phyloP scores from a whole-genome alignment of 2,113 vertebrate genomes.

The Salvelinus namaycush region DNA sequence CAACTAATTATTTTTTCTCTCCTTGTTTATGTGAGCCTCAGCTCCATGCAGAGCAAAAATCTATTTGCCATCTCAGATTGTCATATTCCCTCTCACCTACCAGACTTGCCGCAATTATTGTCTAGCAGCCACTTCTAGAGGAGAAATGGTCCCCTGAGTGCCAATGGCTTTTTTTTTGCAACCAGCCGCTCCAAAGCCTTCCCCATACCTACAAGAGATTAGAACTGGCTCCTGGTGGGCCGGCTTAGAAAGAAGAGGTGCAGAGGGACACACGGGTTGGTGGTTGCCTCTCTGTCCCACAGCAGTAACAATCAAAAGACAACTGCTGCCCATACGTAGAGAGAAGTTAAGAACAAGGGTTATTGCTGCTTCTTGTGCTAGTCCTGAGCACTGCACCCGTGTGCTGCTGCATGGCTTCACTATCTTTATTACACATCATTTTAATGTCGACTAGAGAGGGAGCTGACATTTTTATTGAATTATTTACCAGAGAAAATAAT shows the following conservation, averaged over 20 bases:
- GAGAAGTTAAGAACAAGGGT: neutral
- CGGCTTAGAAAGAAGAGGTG: slow-evolving; percentile 42
- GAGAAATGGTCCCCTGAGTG: slow-evolving; percentile 53
- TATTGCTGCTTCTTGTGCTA: neutral
- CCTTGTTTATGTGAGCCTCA: slow-evolving; percentile 34
- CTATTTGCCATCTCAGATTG: slow-evolving; percentile 72
- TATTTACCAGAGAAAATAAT: slow-evolving; percentile 78
- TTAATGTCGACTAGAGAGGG: slow-evolving; percentile 58
- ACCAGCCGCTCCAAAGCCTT: slow-evolving; percentile 24
- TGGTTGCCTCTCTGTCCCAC: slow-evolving; percentile 49
- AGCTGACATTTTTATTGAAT: slow-evolving; percentile 77
- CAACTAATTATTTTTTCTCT: slow-evolving; percentile 39
- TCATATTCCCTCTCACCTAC: slow-evolving; percentile 64
- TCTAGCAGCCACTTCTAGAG: slow-evolving; percentile 53
- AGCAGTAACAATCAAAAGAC: slow-evolving; percentile 21
- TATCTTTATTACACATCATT: slow-evolving; percentile 69
- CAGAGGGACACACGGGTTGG: slow-evolving; percentile 28
- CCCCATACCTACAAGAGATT: slow-evolving; percentile 57
- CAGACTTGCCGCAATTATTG: slow-evolving; percentile 64
- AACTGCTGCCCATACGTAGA: slow-evolving; percentile 17
- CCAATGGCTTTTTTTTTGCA: slow-evolving; percentile 41
- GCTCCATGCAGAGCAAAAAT: slow-evolving; percentile 67
- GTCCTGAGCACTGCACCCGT: slow-evolving; percentile 13
- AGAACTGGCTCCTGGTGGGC: slow-evolving; percentile 54
- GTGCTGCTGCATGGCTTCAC: slow-evolving; percentile 47